These are phyloP conservation scores for Ispidina lecontei DNA, from an alignment of 2,797 vertebrate genomes.

Conservation along the genomic window DNA sequence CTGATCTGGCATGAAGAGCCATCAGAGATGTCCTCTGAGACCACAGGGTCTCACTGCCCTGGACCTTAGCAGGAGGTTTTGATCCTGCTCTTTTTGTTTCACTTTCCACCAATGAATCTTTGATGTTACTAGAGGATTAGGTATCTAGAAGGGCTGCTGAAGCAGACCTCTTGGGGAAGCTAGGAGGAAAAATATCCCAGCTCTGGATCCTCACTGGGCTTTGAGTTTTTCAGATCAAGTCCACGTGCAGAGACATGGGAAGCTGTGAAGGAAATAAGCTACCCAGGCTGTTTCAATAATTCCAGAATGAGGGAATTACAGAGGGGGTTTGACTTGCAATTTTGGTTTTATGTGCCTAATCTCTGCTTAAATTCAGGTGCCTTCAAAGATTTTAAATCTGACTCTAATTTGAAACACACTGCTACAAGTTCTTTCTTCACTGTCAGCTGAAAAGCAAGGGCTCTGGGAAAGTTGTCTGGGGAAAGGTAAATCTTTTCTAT, in stretches of 20 bases:
- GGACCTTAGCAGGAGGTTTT: background rate
- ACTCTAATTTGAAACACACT: background rate
- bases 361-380: conserved; percentile 31
- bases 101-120: background rate
- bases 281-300: background rate
- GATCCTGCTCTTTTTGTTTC: background rate
- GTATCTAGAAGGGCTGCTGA: background rate
- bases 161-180: background rate
- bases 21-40: background rate
- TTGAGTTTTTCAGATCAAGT: background rate
- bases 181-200: background rate
- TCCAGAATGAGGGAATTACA: conserved; percentile 14
- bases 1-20: background rate
- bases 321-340: background rate
- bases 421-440: background rate
- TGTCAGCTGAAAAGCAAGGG: conserved; percentile 47
- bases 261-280: conserved; percentile 20
- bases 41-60: background rate
- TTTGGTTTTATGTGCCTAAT: conserved; percentile 47
- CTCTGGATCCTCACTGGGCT: background rate
- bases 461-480: conserved; percentile 39
- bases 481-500: conserved; percentile 65
- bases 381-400: conserved; percentile 7
- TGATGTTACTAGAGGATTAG: background rate
- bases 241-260: background rate